A percentile compares a stretch with the other conserved stretches of the same genome.
phyloP scores from a whole-genome alignment of 2,888 invertebrate genomes.

The Hemistola chrysoprasaria region DNA sequence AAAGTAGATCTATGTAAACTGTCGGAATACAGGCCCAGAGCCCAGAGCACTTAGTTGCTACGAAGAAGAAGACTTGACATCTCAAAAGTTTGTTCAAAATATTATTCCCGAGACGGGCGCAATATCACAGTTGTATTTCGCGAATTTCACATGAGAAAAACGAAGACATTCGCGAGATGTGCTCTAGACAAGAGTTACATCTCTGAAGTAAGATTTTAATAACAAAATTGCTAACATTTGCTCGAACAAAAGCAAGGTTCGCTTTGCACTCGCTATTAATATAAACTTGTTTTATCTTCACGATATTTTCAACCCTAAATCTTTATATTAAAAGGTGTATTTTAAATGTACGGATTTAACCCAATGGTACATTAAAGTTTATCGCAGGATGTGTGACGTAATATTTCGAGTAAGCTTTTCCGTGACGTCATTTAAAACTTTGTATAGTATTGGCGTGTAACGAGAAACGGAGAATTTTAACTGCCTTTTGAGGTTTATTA shows the following conservation, averaged over 20 bases:
- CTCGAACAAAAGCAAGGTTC: slow-evolving; percentile 24
- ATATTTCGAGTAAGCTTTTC: slow-evolving; percentile 32
- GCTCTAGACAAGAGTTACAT: slow-evolving; percentile 15
- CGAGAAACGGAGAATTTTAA: slow-evolving; percentile 11
- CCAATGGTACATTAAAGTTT: slow-evolving; percentile 19
- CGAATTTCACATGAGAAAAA: slow-evolving; percentile 14
- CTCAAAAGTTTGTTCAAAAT: slow-evolving; percentile 4
- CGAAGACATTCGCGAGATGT: slow-evolving; percentile 9
- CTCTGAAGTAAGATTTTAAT: slow-evolving; percentile 23
- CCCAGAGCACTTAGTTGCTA: too few species aligned
- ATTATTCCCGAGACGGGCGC: slow-evolving; percentile 7
- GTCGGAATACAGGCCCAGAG: too few species aligned
- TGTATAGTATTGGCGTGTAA: slow-evolving; percentile 18
- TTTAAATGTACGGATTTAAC: slow-evolving; percentile 6
- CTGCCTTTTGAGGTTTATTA: slow-evolving; percentile 9
- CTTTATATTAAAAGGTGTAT: slow-evolving; percentile 2
- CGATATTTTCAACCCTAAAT: slow-evolving; percentile 10
- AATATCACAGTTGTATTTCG: slow-evolving; percentile 5
- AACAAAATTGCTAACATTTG: slow-evolving; percentile 29
- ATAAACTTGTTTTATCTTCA: slow-evolving; percentile 25
- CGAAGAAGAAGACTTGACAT: background rate
- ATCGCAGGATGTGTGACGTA: slow-evolving; percentile 31
- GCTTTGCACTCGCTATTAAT: slow-evolving; percentile 28
- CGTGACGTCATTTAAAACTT: slow-evolving; percentile 32
- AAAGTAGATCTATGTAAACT: too few species aligned